phyloP scores from a whole-genome alignment of 2,888 invertebrate genomes.

The Blomia tropicalis region DNA sequence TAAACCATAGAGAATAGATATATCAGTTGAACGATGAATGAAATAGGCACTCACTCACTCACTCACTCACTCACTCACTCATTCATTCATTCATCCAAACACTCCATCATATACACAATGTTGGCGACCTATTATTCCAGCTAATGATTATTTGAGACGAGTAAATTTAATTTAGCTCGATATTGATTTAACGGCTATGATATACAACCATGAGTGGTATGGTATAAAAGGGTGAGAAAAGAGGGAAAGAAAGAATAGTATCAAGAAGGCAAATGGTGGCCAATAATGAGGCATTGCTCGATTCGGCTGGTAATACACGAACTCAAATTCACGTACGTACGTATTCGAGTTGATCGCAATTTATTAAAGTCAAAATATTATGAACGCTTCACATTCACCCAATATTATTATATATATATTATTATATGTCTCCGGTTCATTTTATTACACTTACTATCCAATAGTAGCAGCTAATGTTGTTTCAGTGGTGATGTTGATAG shows the following conservation, averaged over 20 bases:
- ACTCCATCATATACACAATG: neutral
- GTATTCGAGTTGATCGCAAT: conserved; percentile 12
- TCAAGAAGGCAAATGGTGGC: neutral
- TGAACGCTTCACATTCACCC: too few relatives aligned
- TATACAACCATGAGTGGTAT: neutral
- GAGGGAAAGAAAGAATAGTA: neutral
- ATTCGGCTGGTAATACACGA: neutral
- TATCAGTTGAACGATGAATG: too few relatives aligned
- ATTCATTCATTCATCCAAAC: too few relatives aligned
- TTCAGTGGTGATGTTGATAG: too few relatives aligned
- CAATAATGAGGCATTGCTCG: conserved; percentile 11
- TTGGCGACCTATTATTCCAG: neutral
- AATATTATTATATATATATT: too few relatives aligned
- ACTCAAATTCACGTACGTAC: too few relatives aligned
- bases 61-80: too few relatives aligned
- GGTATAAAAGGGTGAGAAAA: neutral
- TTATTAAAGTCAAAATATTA: conserved; percentile 14
- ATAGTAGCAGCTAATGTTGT: too few relatives aligned
- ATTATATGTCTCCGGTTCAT: too few relatives aligned
- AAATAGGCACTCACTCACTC: too few relatives aligned
- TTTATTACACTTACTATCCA: too few relatives aligned
- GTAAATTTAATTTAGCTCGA: conserved; percentile 15
- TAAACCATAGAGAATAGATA: too few relatives aligned
- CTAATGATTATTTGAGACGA: conserved; percentile 13
- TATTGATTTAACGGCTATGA: conserved; percentile 3